Conservation (phyloP, 2,888 invertebrate genomes). For the Mactromeris polynyma region DNA sequence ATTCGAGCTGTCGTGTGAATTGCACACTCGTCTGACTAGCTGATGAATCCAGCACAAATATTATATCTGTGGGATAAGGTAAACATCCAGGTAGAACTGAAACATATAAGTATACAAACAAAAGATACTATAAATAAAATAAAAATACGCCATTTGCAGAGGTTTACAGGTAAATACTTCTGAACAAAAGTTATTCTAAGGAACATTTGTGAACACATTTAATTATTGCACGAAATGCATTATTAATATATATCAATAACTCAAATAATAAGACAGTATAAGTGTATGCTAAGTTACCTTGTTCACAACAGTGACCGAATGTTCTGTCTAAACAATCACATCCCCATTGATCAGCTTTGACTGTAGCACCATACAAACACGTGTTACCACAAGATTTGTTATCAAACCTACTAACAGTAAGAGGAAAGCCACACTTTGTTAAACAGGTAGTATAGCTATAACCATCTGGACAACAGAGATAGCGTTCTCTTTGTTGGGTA, state of each 20-base stretch:
- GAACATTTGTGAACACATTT: no score
- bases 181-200: no score
- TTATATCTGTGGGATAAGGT: constrained; percentile 28
- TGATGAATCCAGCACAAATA: constrained; percentile 41
- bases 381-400: neutral
- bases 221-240: no score
- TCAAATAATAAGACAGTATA: neutral
- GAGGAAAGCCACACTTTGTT: neutral
- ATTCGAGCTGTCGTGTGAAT: constrained; percentile 23
- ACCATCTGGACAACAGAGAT: neutral
- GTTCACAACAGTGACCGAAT: constrained; percentile 31
- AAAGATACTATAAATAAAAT: no score
- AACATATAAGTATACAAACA: neutral
- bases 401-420: neutral
- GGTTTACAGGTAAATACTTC: no score
- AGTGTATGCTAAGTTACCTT: neutral
- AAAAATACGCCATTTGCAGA: no score
- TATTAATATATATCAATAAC: neutral
- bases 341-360: neutral
- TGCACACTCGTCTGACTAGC: constrained; percentile 30
- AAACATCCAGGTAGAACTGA: constrained; percentile 33
- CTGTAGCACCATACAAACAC: constrained; percentile 21
- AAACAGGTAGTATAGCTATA: neutral
- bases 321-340: constrained; percentile 28
- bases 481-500: neutral